Evolutionary conservation across 2,113 vertebrate species (phyloP).

Genomic region (Etheostoma spectabile): DNA sequence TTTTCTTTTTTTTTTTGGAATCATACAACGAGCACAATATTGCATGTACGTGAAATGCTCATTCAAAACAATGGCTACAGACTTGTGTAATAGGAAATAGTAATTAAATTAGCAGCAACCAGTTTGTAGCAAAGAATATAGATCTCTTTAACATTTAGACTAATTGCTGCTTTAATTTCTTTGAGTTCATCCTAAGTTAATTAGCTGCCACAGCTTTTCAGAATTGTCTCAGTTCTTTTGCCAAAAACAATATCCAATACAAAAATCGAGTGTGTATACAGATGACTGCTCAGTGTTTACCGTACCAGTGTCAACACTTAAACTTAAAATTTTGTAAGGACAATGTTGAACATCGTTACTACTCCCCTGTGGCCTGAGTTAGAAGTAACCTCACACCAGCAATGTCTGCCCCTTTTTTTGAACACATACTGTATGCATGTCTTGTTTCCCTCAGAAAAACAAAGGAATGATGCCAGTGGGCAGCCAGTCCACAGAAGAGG

Average conservation of each 20-base stretch:
- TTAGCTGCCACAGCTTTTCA: neutral
- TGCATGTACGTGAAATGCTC: neutral
- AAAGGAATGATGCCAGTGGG: conserved; percentile 93
- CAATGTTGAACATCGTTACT: neutral
- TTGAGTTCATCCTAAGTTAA: neutral
- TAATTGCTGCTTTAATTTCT: neutral
- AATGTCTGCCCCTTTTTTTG: neutral
- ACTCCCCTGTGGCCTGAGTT: neutral
- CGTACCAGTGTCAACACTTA: neutral
- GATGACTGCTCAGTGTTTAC: neutral
- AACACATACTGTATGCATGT: neutral
- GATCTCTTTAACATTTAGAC: neutral
- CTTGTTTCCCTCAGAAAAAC: conserved; percentile 87
- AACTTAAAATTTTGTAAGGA: neutral
- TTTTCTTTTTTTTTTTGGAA: no score
- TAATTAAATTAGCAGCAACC: neutral
- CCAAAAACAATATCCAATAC: neutral
- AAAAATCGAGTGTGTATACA: neutral
- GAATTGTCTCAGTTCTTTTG: neutral
- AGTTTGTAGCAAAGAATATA: neutral
- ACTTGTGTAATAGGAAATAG: neutral
- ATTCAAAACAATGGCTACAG: neutral
- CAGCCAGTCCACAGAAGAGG: conserved; percentile 91
- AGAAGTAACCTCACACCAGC: neutral
- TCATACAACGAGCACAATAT: neutral